phyloP scores from a whole-genome alignment of 2,888 invertebrate species.

The Acleris laterana region DNA sequence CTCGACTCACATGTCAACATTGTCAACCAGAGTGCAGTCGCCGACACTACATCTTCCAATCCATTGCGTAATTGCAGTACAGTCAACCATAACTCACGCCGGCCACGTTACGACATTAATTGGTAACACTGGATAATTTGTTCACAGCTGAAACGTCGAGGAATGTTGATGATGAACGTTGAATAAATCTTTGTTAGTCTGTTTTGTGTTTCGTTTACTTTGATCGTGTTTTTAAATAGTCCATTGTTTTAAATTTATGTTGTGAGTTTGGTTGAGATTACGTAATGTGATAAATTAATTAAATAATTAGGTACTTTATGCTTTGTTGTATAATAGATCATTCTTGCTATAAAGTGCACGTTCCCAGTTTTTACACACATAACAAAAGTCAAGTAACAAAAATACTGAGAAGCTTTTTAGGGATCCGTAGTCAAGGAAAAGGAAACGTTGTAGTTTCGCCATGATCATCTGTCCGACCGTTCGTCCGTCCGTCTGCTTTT shows the following conservation, averaged over 20 bases:
- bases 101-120: conserved; percentile 7
- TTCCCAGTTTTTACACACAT: no score
- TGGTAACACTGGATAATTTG: conserved; percentile 8
- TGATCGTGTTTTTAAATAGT: not conserved
- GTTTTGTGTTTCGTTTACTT: conserved; percentile 3
- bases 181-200: conserved; percentile 7
- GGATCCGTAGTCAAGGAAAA: no score
- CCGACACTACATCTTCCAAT: conserved; percentile 11
- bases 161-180: conserved; percentile 2
- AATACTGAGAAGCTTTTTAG: no score
- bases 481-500: no score
- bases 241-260: no score
- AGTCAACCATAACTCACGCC: conserved; percentile 20
- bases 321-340: not conserved
- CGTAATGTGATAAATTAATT: not conserved
- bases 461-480: no score
- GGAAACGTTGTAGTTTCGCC: no score
- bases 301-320: not conserved
- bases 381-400: no score
- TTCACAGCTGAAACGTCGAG: conserved; percentile 3
- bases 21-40: not conserved
- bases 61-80: conserved; percentile 24
- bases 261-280: no score
- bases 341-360: no score
- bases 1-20: not conserved